phyloP scores from a whole-genome alignment of 2,797 vertebrate genomes.

The Benthosema pterotum region DNA sequence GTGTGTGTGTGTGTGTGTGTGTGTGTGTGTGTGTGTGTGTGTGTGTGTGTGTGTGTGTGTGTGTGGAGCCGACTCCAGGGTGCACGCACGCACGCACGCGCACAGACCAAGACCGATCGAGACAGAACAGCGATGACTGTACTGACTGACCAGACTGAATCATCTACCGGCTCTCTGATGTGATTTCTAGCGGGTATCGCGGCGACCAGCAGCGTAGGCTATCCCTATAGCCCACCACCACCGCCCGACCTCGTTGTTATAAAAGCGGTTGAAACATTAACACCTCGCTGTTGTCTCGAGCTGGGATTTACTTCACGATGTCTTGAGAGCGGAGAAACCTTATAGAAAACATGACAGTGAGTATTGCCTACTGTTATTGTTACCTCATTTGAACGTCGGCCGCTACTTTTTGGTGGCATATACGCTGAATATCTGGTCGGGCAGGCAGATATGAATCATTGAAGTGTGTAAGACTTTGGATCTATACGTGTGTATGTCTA shows the following conservation, averaged over 20 bases:
- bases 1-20: slow-evolving; percentile 57
- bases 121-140: slow-evolving; percentile 67
- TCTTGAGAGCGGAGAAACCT: slow-evolving; percentile 76
- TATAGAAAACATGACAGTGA: slow-evolving; percentile 80
- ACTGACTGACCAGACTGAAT: slow-evolving; percentile 48
- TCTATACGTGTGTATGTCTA: slow-evolving; percentile 12
- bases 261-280: slow-evolving; percentile 47
- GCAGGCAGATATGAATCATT: slow-evolving; percentile 3
- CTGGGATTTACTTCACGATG: slow-evolving; percentile 72
- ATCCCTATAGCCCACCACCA: slow-evolving; percentile 21
- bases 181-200: slow-evolving; percentile 51
- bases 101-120: no score
- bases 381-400: slow-evolving; percentile 29
- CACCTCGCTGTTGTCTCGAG: slow-evolving; percentile 57
- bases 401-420: slow-evolving; percentile 42
- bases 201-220: slow-evolving; percentile 10
- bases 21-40: slow-evolving; percentile 53
- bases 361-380: slow-evolving; percentile 69
- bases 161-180: slow-evolving; percentile 61
- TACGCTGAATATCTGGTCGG: background rate
- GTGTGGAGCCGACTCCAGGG: slow-evolving; percentile 64
- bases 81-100: slow-evolving; percentile 27
- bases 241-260: slow-evolving; percentile 50
- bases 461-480: slow-evolving; percentile 24
- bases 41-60: slow-evolving; percentile 58